Evolutionary conservation across 2,113 vertebrate species (phyloP).

Genomic region (Forbesichthys papilliferus): DNA sequence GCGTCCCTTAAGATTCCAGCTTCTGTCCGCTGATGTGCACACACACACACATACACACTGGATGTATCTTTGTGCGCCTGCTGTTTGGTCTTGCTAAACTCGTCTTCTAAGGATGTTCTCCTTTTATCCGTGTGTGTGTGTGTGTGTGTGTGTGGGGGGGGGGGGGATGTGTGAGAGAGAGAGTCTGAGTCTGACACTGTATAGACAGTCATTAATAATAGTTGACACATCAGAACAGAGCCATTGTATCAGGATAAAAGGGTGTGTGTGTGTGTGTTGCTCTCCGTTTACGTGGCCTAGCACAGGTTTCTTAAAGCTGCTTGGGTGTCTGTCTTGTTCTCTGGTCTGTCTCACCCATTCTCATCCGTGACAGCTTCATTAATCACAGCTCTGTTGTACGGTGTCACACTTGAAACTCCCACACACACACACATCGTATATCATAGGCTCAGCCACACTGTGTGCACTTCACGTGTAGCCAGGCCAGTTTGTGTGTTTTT

Average conservation of each 20-base stretch:
- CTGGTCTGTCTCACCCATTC: constrained; percentile 45
- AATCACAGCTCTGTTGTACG: constrained; percentile 55
- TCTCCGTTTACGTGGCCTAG: constrained; percentile 43
- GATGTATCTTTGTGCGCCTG: too few species aligned
- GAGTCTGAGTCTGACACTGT: too few species aligned
- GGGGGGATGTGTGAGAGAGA: too few species aligned
- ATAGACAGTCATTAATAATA: constrained; percentile 69
- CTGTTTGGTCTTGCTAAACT: too few species aligned
- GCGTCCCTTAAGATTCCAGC: constrained; percentile 42
- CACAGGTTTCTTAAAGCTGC: constrained; percentile 40
- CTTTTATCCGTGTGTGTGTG: too few species aligned
- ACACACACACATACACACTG: background rate
- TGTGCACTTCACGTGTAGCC: constrained; percentile 15
- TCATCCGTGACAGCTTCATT: constrained; percentile 47
- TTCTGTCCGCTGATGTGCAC: constrained; percentile 27
- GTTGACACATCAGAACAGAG: constrained; percentile 60
- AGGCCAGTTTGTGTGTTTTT: constrained; percentile 9
- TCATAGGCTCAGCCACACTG: background rate
- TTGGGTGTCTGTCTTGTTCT: constrained; percentile 52
- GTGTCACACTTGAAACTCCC: constrained; percentile 47
- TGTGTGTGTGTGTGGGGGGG: too few species aligned
- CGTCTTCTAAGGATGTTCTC: too few species aligned
- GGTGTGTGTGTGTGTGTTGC: constrained; percentile 38
- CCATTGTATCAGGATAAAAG: constrained; percentile 56
- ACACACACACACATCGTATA: constrained; percentile 1